A percentile compares a stretch with the other conserved stretches of the same genome.
Evolutionary conservation across 2,797 vertebrate species (phyloP).

Genomic region (Poecilia gillii): DNA sequence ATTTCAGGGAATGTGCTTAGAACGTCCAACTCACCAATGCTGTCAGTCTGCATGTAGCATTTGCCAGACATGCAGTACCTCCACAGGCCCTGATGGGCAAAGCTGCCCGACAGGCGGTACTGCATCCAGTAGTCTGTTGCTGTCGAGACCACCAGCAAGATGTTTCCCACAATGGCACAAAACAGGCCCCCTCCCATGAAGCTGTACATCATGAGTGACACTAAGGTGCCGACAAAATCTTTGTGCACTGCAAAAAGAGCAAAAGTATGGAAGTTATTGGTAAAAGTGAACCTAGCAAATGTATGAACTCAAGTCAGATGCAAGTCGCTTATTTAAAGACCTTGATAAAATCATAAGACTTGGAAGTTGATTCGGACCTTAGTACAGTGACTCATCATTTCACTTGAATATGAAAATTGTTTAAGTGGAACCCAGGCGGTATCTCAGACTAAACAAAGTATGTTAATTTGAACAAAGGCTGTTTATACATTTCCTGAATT

Average conservation of each 20-base stretch:
- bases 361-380: neutral
- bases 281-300: neutral
- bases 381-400: neutral
- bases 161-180: slow-evolving; percentile 90
- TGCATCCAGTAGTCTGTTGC: slow-evolving; percentile 95
- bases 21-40: slow-evolving; percentile 82
- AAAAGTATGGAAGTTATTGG: slow-evolving; percentile 12
- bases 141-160: slow-evolving; percentile 88
- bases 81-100: slow-evolving; percentile 91
- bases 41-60: slow-evolving; percentile 91
- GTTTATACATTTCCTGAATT: neutral
- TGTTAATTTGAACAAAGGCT: neutral
- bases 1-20: neutral
- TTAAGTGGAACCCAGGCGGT: neutral
- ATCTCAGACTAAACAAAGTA: neutral
- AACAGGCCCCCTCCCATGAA: slow-evolving; percentile 92
- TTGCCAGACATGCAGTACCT: slow-evolving; percentile 90
- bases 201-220: slow-evolving; percentile 86
- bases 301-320: neutral
- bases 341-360: neutral
- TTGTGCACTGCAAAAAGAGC: slow-evolving; percentile 46
- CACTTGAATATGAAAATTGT: neutral
- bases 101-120: slow-evolving; percentile 87
- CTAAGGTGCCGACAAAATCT: slow-evolving; percentile 50
- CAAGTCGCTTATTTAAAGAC: neutral